Evolutionary conservation across 1,140 invertebrate genomes (phyloP), one percentile per base, ranked within the genome.

Genomic region (Brachionus plicatilis): DNA sequence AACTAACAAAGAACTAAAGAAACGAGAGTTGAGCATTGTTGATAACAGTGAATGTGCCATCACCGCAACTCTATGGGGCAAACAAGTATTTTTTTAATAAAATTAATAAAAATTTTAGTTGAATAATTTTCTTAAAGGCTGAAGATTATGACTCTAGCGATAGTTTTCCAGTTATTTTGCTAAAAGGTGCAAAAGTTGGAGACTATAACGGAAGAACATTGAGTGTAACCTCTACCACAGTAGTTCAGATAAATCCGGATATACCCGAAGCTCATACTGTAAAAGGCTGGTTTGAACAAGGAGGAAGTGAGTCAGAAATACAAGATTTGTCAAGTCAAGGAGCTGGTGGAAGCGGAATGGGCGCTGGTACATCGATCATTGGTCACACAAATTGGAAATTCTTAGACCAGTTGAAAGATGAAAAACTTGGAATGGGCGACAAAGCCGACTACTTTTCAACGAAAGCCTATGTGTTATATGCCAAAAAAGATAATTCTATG

Each of bases 241-340:
- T 76, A 6, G 20, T 95, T 56, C 92, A 94, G 87, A 87, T 95
- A 0, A 95, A 98, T 91, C 96, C 96, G 0, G 95, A 98, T 88
- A 91, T 97, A 8, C 91, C 93, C 4, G 95, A 97, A 88, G 93
- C 94, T 1, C 94, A 96, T 88, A 91, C 92, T 85, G 90, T 98
- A 29, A 92, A 93, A 76, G 95, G 94, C 29, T 99, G 96, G 96
- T 98, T 92, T 87, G 94, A 95, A 86, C 93, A 92, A 41, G 94
- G 94, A 14, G 91, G 90, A 7, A 89, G 91, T 20, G 90, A 91
- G 17, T 85, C 85, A 50, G 86, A 88, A 14, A 90, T 80, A 20
- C 53, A 72, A 75, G 60, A 82, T 60, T 85, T 85, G 29, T 85
- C 72, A n/a, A 85, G 84, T 66, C 79, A 82, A 68, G 29, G 72